Base-by-base conservation (phyloP, 2,888 invertebrate species). In the Galerucella calmariensis region DNA sequence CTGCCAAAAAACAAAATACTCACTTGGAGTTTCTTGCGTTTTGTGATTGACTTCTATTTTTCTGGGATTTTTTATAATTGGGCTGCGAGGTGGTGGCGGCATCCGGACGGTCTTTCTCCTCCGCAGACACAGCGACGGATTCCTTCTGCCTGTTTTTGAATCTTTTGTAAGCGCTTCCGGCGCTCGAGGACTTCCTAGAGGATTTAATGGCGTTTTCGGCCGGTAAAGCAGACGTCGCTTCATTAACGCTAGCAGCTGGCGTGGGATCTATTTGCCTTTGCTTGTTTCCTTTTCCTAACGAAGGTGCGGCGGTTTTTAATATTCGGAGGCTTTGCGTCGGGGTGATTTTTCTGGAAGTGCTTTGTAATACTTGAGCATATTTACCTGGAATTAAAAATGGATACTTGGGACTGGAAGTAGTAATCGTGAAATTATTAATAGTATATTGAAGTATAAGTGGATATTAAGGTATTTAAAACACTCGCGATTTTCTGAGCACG, bases 281-380 rank as follows among this genome's bases (percentile, higher is more conserved):
- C 79, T 90, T 89, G 82, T 80, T 82, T 73, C 82, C 82, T 82
- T 86, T 85, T 68, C 81, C 85, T 75, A 84, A 78, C 59, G 89
- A 88, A 1, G 94, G 93, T 20, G 93, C 93, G n/a, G 92, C 92
- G 0, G 95, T 95, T 88, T 95, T 94, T 63, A 94, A 85, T 74
- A 94, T 93, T 82, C 93, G 90, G 71, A 92, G 89, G 0, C 92
- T 89, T 58, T 91, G 91, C 53, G 92, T 90, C 0, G 94, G 92
- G 59, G 91, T 90, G 77, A 94, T 92, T 83, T 91, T 90, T 74
- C 86, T 85, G 20, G 95, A 94, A 58, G 94, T 94, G 83, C 95
- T 95, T 83, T 95, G 95, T 46, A 96, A 88, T 11, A 94, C 93
- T 88, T 96, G 96, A 3, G 96, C 95, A 86, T 96, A 96, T 88